These are phyloP conservation scores for Megalonaias nervosa DNA, from an alignment of 1,140 invertebrate species.

Conservation along the genomic window DNA sequence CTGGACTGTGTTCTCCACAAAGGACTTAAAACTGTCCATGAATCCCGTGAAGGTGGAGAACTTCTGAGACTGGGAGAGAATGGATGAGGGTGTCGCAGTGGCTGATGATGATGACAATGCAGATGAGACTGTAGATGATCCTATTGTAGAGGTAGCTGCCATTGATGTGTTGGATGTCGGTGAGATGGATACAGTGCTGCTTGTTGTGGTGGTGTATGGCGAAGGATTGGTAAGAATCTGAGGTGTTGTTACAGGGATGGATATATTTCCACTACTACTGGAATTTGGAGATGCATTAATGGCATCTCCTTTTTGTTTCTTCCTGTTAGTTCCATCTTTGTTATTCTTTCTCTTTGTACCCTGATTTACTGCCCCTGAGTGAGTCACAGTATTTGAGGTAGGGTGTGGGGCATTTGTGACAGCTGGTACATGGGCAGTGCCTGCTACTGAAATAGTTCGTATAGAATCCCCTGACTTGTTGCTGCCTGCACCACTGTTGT, in stretches of 20 bases:
- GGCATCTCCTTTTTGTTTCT: slow-evolving; percentile 47
- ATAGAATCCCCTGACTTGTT: slow-evolving; percentile 10
- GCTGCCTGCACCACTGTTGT: slow-evolving; percentile 28
- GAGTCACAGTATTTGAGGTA: slow-evolving; percentile 12
- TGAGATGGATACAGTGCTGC: slow-evolving; percentile 36
- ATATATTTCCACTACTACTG: slow-evolving; percentile 43
- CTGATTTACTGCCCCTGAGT: slow-evolving; percentile 25
- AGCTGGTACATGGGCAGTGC: slow-evolving; percentile 25
- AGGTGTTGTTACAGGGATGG: slow-evolving; percentile 77
- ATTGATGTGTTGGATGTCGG: slow-evolving; percentile 15
- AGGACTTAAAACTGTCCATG: slow-evolving; percentile 69
- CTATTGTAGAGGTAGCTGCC: slow-evolving; percentile 14
- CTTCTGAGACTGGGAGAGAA: slow-evolving; percentile 53
- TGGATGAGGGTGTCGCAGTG: slow-evolving; percentile 70
- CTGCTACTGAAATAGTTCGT: slow-evolving; percentile 28
- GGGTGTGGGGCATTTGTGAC: slow-evolving; percentile 18
- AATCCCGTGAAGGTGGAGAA: slow-evolving; percentile 47
- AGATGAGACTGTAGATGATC: slow-evolving; percentile 60
- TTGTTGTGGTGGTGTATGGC: slow-evolving; percentile 74
- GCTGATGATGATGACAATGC: slow-evolving; percentile 74
- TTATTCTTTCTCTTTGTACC: slow-evolving; percentile 43
- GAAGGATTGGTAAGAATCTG: slow-evolving; percentile 74
- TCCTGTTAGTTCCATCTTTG: slow-evolving; percentile 46
- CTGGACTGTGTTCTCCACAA: slow-evolving; percentile 70
- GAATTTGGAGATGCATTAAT: slow-evolving; percentile 66